Evolutionary conservation across 2,797 vertebrate genomes (phyloP), one percentile per base, ranked within the genome.

Genomic region (Hydrocynus forskahlii): DNA sequence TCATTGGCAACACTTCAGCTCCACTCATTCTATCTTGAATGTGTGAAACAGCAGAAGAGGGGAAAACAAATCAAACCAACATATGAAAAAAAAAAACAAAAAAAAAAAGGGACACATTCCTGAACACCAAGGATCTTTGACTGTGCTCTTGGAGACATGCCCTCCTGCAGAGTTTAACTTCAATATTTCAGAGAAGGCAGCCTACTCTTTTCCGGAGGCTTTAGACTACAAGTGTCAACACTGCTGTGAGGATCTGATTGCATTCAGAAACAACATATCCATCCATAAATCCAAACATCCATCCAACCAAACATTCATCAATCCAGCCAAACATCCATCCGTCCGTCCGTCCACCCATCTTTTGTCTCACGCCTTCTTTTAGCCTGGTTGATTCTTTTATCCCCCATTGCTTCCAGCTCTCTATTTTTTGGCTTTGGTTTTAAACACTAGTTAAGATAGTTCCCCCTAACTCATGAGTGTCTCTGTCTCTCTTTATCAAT

Each of bases 1-100:
- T 7, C 63, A 38, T 14, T 70, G 21, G 12, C 59, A 77, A 4
- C 7, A 14, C 29, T 68, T 71, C 67, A 67, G 38, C 64, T 43
- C 7, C 38, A 67, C 45, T 71, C 45, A 17, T 52, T 71, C 80
- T 82, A 82, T 88, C 90, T 35, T 35, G 16, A 52, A 29, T 0
- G 50, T 72, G 69, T 91, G 88, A 89, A 92, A 92, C 72, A 90
- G 75, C 90, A 84, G 77, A 62, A 38, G 23, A 60, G 72, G 75
- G 29, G 79, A 7, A 88, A 71, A 88, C 81, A 0, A 40, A 64
- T 68, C 57, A 81, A 76, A 73, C 60, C 76, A 29, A 68, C 73
- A 80, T 59, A 54, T 60, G 40, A 67, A 19, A 57, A 4, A 25
- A 43, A 52, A 29, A 29, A 29, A 1, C 29, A 2, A 10, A 75